Evolutionary conservation across 37 sponge, comb jelly and placozoan genomes (phyloP).

Genomic region (Halisarca cf. caerulea): DNA sequence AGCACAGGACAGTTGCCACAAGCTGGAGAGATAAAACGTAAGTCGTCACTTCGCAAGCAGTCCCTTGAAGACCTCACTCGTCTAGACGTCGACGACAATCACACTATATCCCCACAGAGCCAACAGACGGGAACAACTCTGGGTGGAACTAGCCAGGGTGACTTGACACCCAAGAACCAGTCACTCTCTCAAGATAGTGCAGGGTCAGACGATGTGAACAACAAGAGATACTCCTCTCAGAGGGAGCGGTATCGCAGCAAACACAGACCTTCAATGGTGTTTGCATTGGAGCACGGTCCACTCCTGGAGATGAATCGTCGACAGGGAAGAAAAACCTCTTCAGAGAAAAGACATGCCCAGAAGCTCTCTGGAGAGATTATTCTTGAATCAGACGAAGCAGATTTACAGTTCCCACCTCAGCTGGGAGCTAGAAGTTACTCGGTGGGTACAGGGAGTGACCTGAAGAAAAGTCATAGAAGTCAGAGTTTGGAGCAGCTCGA

Average conservation of each 20-base stretch:
- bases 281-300: not conserved
- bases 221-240: not conserved
- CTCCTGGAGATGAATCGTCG: not conserved
- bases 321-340: not conserved
- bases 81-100: not conserved
- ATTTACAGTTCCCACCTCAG: not conserved
- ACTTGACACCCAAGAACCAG: not conserved
- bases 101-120: not conserved
- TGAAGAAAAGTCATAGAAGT: not conserved
- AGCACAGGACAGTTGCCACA: not conserved
- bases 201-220: not conserved
- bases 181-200: not conserved
- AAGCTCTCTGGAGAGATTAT: not conserved
- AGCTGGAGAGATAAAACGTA: not conserved
- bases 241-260: not conserved
- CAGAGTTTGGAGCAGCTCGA: slow-evolving; percentile 8
- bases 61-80: slow-evolving; percentile 21
- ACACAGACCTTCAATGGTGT: slow-evolving; percentile 15
- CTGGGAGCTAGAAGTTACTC: not conserved
- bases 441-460: not conserved
- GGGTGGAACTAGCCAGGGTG: not conserved
- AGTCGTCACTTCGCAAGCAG: not conserved
- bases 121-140: not conserved
- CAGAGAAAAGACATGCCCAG: not conserved
- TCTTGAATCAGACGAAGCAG: not conserved